Percentiles rank a stretch among this genome's conserved stretches.
These are phyloP conservation scores for Tamandua tetradactyla DNA, from an alignment of 2,797 vertebrate species.

Conservation along the genomic window DNA sequence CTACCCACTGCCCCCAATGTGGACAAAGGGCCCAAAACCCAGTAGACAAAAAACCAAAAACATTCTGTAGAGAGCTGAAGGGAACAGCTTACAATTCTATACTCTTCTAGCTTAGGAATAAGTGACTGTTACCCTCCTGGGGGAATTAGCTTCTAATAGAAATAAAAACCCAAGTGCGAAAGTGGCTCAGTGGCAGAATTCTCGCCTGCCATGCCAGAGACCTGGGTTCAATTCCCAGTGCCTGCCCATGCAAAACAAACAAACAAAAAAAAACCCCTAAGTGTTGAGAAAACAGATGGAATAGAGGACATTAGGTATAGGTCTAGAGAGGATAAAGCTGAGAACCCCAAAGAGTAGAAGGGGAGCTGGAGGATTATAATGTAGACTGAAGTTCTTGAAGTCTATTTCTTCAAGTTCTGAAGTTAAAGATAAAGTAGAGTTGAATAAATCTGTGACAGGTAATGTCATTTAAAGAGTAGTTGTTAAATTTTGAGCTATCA, in stretches of 20 bases:
- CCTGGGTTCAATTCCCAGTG: no score
- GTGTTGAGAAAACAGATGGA: background rate
- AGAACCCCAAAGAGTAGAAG: background rate
- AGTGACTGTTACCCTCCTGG: no score
- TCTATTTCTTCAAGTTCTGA: background rate
- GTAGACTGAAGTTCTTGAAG: background rate
- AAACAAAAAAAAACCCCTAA: no score
- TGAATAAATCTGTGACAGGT: background rate
- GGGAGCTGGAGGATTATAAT: background rate
- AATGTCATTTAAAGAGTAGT: slow-evolving; percentile 19
- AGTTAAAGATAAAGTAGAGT: background rate
- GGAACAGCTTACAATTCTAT: background rate
- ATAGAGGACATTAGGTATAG: background rate
- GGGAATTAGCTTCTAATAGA: no score
- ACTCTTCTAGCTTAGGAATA: background rate
- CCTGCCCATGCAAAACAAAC: no score
- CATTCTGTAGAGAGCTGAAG: background rate
- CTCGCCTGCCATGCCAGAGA: no score
- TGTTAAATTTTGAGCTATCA: background rate
- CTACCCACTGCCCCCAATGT: background rate
- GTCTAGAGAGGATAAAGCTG: background rate
- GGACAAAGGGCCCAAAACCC: background rate
- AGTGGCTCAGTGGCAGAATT: no score
- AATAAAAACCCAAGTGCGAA: no score
- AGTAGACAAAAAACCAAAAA: background rate